These are phyloP conservation scores for Otus scops DNA, from an alignment of 2,797 vertebrate species.

Conservation along the genomic window DNA sequence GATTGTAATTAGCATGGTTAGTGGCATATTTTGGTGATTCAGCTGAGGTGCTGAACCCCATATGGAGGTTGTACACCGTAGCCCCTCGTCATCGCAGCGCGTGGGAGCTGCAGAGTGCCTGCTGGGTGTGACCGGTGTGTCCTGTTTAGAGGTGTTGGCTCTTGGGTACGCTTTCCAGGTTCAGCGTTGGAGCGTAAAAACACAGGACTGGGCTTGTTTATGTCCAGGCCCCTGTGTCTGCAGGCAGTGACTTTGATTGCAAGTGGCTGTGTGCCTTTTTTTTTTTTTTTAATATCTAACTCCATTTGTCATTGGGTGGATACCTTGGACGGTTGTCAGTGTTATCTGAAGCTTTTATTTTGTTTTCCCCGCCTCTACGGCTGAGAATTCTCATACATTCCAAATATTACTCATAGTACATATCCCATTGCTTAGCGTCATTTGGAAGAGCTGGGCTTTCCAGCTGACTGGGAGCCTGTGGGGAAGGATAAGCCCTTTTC, in stretches of 20 bases:
- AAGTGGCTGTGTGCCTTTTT: background rate
- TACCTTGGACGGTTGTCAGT: background rate
- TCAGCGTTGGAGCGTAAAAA: rapidly evolving
- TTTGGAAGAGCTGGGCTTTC: background rate
- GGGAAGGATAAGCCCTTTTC: background rate
- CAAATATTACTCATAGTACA: background rate
- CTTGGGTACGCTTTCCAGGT: background rate
- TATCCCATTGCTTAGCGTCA: background rate
- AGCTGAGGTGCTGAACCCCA: background rate
- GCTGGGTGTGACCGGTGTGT: background rate
- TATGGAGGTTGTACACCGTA: background rate
- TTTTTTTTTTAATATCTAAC: background rate
- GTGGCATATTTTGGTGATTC: slow-evolving; percentile 16
- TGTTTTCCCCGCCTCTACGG: rapidly evolving
- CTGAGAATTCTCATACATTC: background rate
- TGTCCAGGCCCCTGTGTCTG: background rate
- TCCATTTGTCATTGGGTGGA: slow-evolving; percentile 12
- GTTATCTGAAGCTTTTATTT: slow-evolving; percentile 21
- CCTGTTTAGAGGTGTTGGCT: background rate
- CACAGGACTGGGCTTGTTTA: background rate
- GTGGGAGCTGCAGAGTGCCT: background rate
- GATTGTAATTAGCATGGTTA: slow-evolving; percentile 41
- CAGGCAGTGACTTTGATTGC: background rate
- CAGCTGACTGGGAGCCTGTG: background rate
- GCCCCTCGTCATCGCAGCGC: background rate